Evolutionary conservation across 2,797 vertebrate species (phyloP).

Genomic region (Argyrosomus regius): DNA sequence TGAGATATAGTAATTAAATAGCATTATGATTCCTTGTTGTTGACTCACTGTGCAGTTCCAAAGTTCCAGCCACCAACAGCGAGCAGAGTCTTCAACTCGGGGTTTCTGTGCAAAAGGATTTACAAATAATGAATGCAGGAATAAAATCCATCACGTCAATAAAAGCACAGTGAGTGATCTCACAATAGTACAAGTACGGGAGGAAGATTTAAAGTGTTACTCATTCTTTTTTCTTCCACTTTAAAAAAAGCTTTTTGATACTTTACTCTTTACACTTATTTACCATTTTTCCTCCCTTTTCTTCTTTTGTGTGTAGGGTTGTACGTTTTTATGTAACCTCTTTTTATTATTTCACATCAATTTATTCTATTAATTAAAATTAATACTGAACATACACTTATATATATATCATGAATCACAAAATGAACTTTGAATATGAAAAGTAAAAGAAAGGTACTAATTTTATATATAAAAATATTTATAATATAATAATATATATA

Average conservation of each 20-base stretch:
- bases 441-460: neutral
- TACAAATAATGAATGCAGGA: neutral
- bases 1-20: neutral
- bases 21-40: neutral
- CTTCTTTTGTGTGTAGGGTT: neutral
- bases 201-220: neutral
- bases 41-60: conserved; percentile 83
- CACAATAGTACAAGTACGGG: neutral
- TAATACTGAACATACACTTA: no score
- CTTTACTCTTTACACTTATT: no score
- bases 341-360: neutral
- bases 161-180: neutral
- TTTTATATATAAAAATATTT: neutral
- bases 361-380: no score
- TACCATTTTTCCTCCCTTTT: no score
- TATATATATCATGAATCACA: no score
- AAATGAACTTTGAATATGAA: neutral
- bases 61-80: conserved; percentile 90
- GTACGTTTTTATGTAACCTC: neutral
- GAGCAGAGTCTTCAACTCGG: conserved; percentile 84
- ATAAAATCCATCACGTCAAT: neutral
- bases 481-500: neutral
- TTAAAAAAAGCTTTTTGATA: no score
- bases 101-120: conserved; percentile 78
- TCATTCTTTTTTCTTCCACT: neutral